A percentile compares a stretch with the other conserved stretches of the same genome.
Evolutionary conservation across 2,797 vertebrate genomes (phyloP).

Genomic region (Sebastes miniatus): DNA sequence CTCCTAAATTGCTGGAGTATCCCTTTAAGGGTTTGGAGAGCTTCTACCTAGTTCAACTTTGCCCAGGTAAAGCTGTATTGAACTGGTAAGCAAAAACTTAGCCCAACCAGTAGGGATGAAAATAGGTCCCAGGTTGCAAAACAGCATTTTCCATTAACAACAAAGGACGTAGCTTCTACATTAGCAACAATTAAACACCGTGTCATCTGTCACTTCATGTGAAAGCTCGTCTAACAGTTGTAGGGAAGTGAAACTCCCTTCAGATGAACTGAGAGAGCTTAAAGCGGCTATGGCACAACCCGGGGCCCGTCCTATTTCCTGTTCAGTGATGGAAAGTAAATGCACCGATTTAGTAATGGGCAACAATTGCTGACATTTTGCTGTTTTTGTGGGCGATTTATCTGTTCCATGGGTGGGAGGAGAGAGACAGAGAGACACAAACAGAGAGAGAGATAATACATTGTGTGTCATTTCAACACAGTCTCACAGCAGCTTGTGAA

Average conservation of each 20-base stretch:
- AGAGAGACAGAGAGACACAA: neutral
- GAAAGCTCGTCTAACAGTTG: constrained; percentile 12
- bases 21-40: neutral
- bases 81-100: neutral
- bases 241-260: constrained; percentile 40
- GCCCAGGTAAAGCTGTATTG: neutral
- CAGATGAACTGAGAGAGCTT: constrained; percentile 1
- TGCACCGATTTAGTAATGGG: constrained; percentile 38
- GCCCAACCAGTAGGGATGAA: neutral
- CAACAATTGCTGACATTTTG: constrained; percentile 51
- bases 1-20: neutral
- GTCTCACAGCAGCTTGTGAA: too few species aligned
- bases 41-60: neutral
- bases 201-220: neutral
- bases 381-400: constrained; percentile 42
- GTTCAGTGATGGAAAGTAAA: constrained; percentile 62
- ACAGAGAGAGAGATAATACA: neutral
- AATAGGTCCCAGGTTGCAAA: neutral
- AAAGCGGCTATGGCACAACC: constrained; percentile 21
- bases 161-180: neutral
- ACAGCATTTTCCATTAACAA: neutral
- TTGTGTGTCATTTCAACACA: neutral
- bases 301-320: constrained; percentile 55
- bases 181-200: neutral
- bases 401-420: constrained; percentile 64